Base-by-base conservation (phyloP, 2,888 invertebrate genomes). In the Plagodis dolabraria region DNA sequence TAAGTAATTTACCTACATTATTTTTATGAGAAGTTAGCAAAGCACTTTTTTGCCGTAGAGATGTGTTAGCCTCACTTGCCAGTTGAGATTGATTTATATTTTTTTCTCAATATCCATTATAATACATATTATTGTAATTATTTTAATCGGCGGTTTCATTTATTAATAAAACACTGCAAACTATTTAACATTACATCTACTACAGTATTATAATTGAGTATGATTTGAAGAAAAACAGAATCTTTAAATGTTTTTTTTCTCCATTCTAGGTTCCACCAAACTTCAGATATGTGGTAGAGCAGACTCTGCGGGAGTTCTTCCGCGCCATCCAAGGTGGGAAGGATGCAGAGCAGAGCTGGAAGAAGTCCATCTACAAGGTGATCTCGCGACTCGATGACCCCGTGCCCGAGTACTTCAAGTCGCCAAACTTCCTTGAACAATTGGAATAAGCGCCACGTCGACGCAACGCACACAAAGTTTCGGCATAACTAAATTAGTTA, bases 341-440 rank as follows among this genome's bases (percentile, higher is more conserved):
- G 92, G 99, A 99, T 93, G 94, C 96, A 63, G 99, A 99, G 87
- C 99, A 99, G 90, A 99, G 99, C 83, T 99, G 99, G 99, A 99
- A 99, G 94, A 99, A 99, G 93, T 97, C 99, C 81, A 99, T 99
- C 93, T 99, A 99, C 95, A 99, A 99, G 93, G 97, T 99, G 82
- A 99, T 99, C 92, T 99, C 99, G 80, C 96, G 99, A 87, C 95
- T 99, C 93, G 99, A 99, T 94, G 99, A 99, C 93, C 97, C 97
- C 69, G 98, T 99, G 80, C 99, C 99, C 74, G 99, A 99, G 89
- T 99, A 98, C 94, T 99, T 99, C 95, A 99, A 99, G 93, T 98
- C 98, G 82, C 98, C 99, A 75, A 99, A 99, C 94, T 99, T 99
- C 95, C 96, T 99, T 93, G 99, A 99, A 90, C 98, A 99, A 92